phyloP scores from a whole-genome alignment of 2,113 vertebrate genomes.

The Felis catus region F.catus_Fca126_mat1.0 CM031423.1:60632001-60632500 shows the following conservation, averaged over 20 bases:
- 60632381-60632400: not conserved
- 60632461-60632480: not conserved
- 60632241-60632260: not conserved
- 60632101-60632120: not conserved
- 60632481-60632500: not conserved
- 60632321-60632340: not conserved
- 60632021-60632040: not conserved
- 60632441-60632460: not conserved
- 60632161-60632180: not conserved
- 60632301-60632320: not conserved
- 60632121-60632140: not conserved
- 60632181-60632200: not conserved
- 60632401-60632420: not conserved
- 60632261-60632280: not conserved
- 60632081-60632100: not conserved
- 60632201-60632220: not conserved
- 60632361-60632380: not conserved
- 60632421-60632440: not conserved
- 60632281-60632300: constrained; percentile 30
- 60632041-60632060: not conserved
- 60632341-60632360: not conserved
- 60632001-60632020: not conserved
- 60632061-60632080: not conserved
- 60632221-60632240: not conserved
- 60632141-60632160: not conserved